Evolutionary conservation across 2,888 invertebrate species (phyloP).

Genomic region (Xestoiulus laeticollis): DNA sequence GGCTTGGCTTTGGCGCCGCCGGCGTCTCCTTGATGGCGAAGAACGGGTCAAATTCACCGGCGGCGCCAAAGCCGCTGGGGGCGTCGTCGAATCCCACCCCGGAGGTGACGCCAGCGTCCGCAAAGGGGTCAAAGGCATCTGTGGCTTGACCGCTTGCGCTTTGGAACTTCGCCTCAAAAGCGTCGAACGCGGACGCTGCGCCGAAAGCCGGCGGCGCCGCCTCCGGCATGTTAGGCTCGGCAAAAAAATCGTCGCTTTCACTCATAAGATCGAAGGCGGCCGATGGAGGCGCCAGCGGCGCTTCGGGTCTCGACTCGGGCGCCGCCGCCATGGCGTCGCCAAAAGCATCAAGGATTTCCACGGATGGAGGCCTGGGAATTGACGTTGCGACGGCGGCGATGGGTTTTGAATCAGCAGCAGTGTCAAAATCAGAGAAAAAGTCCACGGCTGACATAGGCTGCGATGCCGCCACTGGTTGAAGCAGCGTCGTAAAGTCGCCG

Average conservation of each 20-base stretch:
- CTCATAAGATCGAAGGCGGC: slow-evolving; percentile 59
- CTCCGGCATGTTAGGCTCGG: not conserved
- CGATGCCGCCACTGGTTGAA: not conserved
- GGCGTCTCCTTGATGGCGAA: slow-evolving; percentile 81
- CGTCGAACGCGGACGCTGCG: slow-evolving; percentile 77
- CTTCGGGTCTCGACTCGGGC: not conserved
- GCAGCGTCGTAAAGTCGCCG: not conserved
- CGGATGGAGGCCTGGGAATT: slow-evolving; percentile 55
- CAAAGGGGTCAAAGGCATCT: slow-evolving; percentile 68
- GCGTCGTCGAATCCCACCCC: slow-evolving; percentile 69
- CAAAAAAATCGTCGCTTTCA: slow-evolving; percentile 56
- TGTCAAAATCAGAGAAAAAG: not conserved
- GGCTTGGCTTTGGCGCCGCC: slow-evolving; percentile 73
- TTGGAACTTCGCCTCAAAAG: slow-evolving; percentile 89
- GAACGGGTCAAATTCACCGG: slow-evolving; percentile 68
- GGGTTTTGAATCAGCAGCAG: not conserved
- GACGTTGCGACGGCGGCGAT: not conserved
- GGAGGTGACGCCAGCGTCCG: slow-evolving; percentile 60
- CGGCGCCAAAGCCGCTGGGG: slow-evolving; percentile 73
- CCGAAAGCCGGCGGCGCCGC: slow-evolving; percentile 52
- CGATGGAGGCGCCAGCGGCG: slow-evolving; percentile 48
- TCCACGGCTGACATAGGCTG: not conserved
- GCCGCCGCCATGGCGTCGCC: not conserved
- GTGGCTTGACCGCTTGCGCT: slow-evolving; percentile 64
- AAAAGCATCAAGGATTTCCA: slow-evolving; percentile 51